Conservation (phyloP, 2,113 vertebrate species). For the Tricholaema leucomelas region DNA sequence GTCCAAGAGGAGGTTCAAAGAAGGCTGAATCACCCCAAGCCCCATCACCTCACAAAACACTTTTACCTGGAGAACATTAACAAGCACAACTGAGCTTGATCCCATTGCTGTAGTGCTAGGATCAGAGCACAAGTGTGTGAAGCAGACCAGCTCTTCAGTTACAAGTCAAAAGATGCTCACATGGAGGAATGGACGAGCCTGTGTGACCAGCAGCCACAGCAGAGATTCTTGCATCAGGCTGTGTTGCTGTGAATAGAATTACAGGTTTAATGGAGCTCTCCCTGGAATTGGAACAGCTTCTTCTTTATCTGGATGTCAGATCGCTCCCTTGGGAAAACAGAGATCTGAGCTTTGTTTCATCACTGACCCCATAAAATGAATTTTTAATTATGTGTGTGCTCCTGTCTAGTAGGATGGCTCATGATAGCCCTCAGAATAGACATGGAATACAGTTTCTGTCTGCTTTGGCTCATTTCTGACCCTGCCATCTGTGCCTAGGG, state of each 20-base stretch:
- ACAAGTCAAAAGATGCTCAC: background rate
- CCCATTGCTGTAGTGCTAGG: fast-evolving
- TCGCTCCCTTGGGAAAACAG: conserved; percentile 18
- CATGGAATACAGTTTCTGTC: conserved; percentile 12
- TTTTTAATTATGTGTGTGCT: conserved; percentile 66
- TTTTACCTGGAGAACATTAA: background rate
- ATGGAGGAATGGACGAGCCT: background rate
- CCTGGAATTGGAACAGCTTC: background rate
- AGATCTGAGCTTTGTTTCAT: conserved; percentile 35
- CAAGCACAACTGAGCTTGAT: background rate
- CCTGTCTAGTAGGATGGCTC: conserved; percentile 37
- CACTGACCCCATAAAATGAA: conserved; percentile 60
- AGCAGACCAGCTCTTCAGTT: background rate
- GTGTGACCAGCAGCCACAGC: background rate
- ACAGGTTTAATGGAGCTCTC: background rate
- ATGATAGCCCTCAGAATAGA: conserved; percentile 51
- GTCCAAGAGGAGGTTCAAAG: background rate
- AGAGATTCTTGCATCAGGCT: background rate
- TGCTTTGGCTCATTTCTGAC: conserved; percentile 39
- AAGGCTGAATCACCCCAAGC: background rate
- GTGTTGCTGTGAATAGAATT: background rate
- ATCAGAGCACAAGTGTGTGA: background rate
- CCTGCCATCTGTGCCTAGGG: conserved; percentile 35
- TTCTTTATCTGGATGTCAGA: conserved; percentile 17
- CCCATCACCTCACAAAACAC: background rate